Evolutionary conservation across 2,113 vertebrate genomes (phyloP).

Genomic region (Amblyornis subalaris): DNA sequence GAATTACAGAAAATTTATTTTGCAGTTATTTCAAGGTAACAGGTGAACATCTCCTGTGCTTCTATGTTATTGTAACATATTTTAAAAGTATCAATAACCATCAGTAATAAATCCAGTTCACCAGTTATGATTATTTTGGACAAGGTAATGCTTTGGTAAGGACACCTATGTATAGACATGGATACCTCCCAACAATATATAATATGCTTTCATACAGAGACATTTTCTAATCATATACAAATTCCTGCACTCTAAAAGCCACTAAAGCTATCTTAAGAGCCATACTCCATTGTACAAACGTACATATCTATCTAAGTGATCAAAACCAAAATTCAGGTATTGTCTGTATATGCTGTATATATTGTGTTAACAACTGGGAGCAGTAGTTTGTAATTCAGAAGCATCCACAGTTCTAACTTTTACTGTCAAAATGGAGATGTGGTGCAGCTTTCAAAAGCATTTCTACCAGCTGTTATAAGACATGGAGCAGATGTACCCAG

Average conservation of each 20-base stretch:
- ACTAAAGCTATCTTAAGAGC: neutral
- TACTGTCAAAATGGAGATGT: neutral
- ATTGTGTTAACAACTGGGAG: neutral
- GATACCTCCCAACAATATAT: neutral
- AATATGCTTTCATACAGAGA: neutral
- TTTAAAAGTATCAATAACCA: neutral
- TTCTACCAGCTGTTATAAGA: neutral
- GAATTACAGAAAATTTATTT: neutral
- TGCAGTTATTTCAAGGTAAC: neutral
- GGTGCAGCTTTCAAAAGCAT: neutral
- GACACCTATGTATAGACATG: neutral
- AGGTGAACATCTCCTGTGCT: neutral
- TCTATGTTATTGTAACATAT: neutral
- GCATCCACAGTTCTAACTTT: neutral
- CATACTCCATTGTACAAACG: neutral
- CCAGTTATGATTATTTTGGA: neutral
- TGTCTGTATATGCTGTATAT: neutral
- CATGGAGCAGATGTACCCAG: neutral
- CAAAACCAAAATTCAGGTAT: neutral
- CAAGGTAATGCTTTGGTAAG: neutral
- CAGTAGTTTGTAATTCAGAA: neutral
- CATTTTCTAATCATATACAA: neutral
- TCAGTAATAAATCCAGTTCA: neutral
- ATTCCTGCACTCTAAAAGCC: conserved; percentile 8
- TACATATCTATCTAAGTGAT: neutral